Evolutionary conservation across 2,113 vertebrate species (phyloP), one percentile per base, ranked within the genome.

Genomic region (Gobius niger): DNA sequence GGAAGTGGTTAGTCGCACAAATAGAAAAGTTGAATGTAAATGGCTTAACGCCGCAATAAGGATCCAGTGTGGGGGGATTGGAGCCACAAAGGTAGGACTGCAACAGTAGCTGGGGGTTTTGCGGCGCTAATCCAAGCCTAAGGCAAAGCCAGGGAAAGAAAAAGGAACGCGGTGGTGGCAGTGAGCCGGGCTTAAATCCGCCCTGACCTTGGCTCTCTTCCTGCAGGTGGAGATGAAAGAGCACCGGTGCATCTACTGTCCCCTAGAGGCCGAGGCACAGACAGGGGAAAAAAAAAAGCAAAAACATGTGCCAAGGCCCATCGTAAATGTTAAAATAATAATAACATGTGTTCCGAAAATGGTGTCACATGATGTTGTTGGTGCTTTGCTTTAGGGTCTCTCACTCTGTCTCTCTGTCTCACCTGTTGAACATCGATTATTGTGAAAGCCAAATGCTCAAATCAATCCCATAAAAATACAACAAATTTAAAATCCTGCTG

Each of bases 111-210:
- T 66, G 63, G n/a, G 76, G 52, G 52, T 54, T 72, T 72, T 81
- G 76, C 67, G 80, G 72, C 67, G 77, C 83, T 91, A 90, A 91
- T 91, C 89, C 84, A 15, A 63, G 86, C 89, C 89, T 87, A 72
- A 67, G 89, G 89, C 84, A 47, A 89, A 75, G 78, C 75, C 77
- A 80, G 82, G 87, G 78, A 75, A 81, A 83, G 78, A 75, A 67
- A 82, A 81, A 81, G 82, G 87, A 85, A 87, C 85, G 24, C 9
- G 11, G 52, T 53, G 51, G 85, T 77, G 88, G 79, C 82, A 67
- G 87, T 75, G 78, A 87, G 84, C 87, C 83, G 85, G 79, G 84
- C 85, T 87, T 70, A 90, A 91, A 85, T 89, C 88, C 83, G 82
- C 59, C 77, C 85, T 90, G 91, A 91, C 90, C 88, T 89, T 89